phyloP scores from a whole-genome alignment of 1,140 invertebrate species.

The Pseudomyrmex dendroicus region DNA sequence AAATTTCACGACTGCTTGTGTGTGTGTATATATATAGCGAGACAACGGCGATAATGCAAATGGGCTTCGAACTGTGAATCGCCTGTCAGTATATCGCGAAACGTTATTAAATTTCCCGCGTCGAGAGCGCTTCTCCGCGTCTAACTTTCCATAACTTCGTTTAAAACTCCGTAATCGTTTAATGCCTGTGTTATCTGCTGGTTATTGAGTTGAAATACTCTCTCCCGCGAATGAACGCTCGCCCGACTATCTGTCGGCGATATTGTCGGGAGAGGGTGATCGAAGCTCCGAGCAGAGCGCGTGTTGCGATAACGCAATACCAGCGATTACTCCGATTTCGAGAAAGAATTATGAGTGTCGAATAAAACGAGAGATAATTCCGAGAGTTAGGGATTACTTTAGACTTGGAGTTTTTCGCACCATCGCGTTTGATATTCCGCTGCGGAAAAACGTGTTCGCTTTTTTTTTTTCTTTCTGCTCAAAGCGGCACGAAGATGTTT shows the following conservation, averaged over 20 bases:
- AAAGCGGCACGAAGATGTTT: constrained; percentile 21
- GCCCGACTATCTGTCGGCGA: constrained; percentile 18
- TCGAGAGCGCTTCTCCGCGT: not conserved
- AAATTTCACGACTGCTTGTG: constrained; percentile 43
- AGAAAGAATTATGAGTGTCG: not conserved
- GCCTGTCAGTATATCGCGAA: constrained; percentile 47
- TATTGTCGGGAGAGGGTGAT: constrained; percentile 17
- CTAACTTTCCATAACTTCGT: constrained; percentile 58
- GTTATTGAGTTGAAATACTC: constrained; percentile 59
- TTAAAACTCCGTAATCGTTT: constrained; percentile 59
- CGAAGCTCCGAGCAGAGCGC: not conserved
- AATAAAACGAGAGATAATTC: not conserved
- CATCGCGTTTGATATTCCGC: not conserved
- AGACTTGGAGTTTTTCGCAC: not conserved
- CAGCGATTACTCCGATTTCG: not conserved
- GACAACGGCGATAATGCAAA: constrained; percentile 59
- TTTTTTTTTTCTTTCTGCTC: not conserved
- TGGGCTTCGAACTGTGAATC: constrained; percentile 47
- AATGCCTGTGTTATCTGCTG: constrained; percentile 53
- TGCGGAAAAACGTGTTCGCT: not conserved
- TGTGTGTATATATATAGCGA: not conserved
- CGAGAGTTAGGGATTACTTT: not conserved
- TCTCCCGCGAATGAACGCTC: constrained; percentile 32
- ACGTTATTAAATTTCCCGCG: constrained; percentile 40
- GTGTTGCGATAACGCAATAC: not conserved